These are phyloP conservation scores for Archivesica marissinica DNA, from an alignment of 1,140 invertebrate species.

Conservation along the genomic window DNA sequence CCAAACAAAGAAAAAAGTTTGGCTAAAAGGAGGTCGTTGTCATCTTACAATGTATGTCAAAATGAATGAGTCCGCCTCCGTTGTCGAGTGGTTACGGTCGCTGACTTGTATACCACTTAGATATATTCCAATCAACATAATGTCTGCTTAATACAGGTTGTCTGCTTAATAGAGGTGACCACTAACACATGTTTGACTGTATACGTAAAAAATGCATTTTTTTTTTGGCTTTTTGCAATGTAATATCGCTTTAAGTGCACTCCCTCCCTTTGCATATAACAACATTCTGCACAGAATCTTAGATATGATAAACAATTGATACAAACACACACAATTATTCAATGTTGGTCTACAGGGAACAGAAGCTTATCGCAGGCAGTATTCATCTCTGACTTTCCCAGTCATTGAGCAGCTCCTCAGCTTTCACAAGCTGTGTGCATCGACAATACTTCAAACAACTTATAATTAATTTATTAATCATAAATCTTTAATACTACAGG, in stretches of 20 bases:
- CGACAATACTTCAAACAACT: not conserved
- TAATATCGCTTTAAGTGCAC: not conserved
- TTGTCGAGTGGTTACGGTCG: too few species aligned
- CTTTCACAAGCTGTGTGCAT: not conserved
- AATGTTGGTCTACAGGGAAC: not conserved
- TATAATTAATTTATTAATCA: constrained; percentile 28
- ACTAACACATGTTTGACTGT: too few species aligned
- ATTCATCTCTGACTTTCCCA: not conserved
- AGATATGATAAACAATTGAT: not conserved
- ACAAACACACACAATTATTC: not conserved
- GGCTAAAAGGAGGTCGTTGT: too few species aligned
- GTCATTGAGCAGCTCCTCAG: not conserved
- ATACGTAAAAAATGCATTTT: too few species aligned
- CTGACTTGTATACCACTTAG: too few species aligned
- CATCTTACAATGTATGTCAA: too few species aligned
- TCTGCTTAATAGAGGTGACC: too few species aligned
- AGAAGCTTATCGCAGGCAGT: not conserved
- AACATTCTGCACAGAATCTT: not conserved
- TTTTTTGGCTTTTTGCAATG: too few species aligned
- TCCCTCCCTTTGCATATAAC: not conserved
- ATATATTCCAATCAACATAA: too few species aligned
- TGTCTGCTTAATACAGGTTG: too few species aligned
- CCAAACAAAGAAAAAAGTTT: too few species aligned
- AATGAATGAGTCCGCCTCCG: too few species aligned
- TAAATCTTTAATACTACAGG: not conserved